A percentile compares a stretch with the other conserved stretches of the same genome.
Evolutionary conservation across 2,888 invertebrate species (phyloP).

Genomic region (Eupithecia tripunctaria): DNA sequence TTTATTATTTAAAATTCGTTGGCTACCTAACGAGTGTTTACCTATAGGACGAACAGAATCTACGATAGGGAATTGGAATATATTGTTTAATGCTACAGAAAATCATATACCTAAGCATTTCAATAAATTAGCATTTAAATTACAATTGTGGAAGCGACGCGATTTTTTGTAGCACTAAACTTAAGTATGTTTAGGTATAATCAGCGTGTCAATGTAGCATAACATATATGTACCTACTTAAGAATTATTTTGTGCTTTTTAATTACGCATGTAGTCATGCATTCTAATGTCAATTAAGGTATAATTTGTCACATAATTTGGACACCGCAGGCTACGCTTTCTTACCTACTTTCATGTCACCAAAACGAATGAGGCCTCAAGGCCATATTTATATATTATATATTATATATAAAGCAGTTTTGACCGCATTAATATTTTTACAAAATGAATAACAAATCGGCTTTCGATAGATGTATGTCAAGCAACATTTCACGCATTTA

Average conservation of each 20-base stretch:
- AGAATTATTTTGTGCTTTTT: constrained; percentile 31
- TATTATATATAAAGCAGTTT: not conserved
- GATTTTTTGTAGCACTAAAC: constrained; percentile 51
- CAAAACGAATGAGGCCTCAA: not conserved
- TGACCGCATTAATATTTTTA: constrained; percentile 4
- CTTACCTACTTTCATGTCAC: not conserved
- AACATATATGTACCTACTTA: constrained; percentile 37
- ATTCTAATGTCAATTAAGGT: constrained; percentile 10
- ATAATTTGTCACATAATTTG: constrained; percentile 17
- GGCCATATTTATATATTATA: too few species aligned
- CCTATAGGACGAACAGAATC: constrained; percentile 70
- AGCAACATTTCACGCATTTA: constrained; percentile 47
- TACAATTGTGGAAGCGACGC: constrained; percentile 44
- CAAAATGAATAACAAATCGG: constrained; percentile 15
- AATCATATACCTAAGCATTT: constrained; percentile 40
- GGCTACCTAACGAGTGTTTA: constrained; percentile 79
- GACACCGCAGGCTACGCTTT: constrained; percentile 7
- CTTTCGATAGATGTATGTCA: constrained; percentile 43
- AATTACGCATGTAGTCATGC: constrained; percentile 10
- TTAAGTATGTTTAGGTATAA: constrained; percentile 32
- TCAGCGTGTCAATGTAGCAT: constrained; percentile 52
- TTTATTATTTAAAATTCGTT: constrained; percentile 79
- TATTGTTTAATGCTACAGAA: constrained; percentile 55
- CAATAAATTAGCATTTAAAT: constrained; percentile 40
- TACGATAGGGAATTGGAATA: constrained; percentile 75